A percentile compares a stretch with the other conserved stretches of the same genome.
phyloP scores from a whole-genome alignment of 1,140 invertebrate species.

The Aphidius ervi region DNA sequence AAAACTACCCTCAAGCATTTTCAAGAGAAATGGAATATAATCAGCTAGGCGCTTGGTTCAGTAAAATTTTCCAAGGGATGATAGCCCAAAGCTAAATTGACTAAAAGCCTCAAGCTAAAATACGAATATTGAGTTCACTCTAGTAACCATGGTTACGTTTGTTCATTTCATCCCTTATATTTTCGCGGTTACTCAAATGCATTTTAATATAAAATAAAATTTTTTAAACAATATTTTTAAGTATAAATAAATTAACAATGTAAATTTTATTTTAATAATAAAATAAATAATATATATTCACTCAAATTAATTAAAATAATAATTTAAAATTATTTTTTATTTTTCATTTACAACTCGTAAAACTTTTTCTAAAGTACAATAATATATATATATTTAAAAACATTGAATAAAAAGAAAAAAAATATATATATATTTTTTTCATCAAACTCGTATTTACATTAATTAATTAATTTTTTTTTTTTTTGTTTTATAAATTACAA shows the following conservation, averaged over 20 bases:
- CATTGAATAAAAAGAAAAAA: not conserved
- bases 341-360: slow-evolving; percentile 11
- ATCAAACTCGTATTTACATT: slow-evolving; percentile 17
- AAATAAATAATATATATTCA: no score
- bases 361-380: not conserved
- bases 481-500: slow-evolving; percentile 12
- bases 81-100: slow-evolving; percentile 41
- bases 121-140: slow-evolving; percentile 59
- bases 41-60: slow-evolving; percentile 44
- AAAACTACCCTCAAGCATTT: no score
- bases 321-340: slow-evolving; percentile 7
- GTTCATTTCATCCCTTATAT: slow-evolving; percentile 49
- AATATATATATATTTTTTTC: not conserved
- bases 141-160: slow-evolving; percentile 56
- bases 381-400: not conserved
- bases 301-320: not conserved
- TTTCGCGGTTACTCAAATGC: slow-evolving; percentile 39
- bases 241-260: no score
- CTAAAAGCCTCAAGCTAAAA: slow-evolving; percentile 31
- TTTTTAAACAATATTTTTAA: no score
- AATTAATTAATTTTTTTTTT: slow-evolving; percentile 1
- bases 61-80: slow-evolving; percentile 47
- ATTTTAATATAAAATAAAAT: not conserved
- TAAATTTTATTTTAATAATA: no score
- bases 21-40: slow-evolving; percentile 52